Conservation (phyloP, 2,888 invertebrate species). For the Mythimna vitellina region DNA sequence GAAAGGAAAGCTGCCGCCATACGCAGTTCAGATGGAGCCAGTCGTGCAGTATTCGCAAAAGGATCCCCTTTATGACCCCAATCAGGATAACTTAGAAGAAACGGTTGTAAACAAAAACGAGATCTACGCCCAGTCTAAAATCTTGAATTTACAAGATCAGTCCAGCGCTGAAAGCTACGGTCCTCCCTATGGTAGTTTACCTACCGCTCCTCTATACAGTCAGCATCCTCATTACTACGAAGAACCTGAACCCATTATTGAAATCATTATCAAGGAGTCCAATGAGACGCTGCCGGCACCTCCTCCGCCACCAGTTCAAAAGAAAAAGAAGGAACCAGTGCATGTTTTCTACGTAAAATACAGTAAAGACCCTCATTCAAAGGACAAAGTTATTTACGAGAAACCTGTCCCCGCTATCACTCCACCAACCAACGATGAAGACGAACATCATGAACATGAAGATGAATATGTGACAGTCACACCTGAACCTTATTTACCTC, state of each 20-base stretch:
- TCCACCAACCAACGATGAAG: slow-evolving; percentile 92
- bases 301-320: slow-evolving; percentile 88
- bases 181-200: slow-evolving; percentile 84
- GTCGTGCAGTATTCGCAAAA: slow-evolving; percentile 95
- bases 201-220: slow-evolving; percentile 87
- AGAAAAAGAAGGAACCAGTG: slow-evolving; percentile 94
- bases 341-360: slow-evolving; percentile 98
- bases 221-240: slow-evolving; percentile 91
- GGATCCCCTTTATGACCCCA: slow-evolving; percentile 93
- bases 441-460: slow-evolving; percentile 85
- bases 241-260: slow-evolving; percentile 97
- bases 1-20: slow-evolving; percentile 91
- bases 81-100: slow-evolving; percentile 86
- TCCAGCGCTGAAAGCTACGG: slow-evolving; percentile 83
- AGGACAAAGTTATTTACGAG: slow-evolving; percentile 94
- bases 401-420: slow-evolving; percentile 95
- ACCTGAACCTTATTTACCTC: slow-evolving; percentile 89
- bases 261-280: slow-evolving; percentile 97
- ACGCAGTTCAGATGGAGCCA: slow-evolving; percentile 95
- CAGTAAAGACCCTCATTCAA: slow-evolving; percentile 94
- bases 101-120: slow-evolving; percentile 84
- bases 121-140: slow-evolving; percentile 87
- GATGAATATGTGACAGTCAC: slow-evolving; percentile 91
- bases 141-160: slow-evolving; percentile 85
- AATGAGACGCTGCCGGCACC: slow-evolving; percentile 94